Conservation (phyloP, 2,113 vertebrate species). For the Jaculus jaculus region DNA sequence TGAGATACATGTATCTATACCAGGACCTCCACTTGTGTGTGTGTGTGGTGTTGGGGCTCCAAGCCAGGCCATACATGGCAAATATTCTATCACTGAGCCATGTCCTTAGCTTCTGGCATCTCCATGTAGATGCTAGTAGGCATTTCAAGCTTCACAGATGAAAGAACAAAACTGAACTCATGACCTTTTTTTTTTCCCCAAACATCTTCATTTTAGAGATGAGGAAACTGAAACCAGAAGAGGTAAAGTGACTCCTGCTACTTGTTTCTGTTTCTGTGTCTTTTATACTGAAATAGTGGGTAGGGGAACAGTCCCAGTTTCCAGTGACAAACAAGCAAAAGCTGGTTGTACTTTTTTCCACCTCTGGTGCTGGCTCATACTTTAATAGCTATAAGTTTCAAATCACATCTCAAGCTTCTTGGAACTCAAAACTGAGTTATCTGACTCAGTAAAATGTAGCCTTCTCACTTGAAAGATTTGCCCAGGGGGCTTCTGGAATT, state of each 20-base stretch:
- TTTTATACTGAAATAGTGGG: not conserved
- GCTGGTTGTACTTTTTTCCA: conserved; percentile 3
- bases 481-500: conserved; percentile 62
- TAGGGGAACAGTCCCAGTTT: not conserved
- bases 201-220: no score
- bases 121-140: not conserved
- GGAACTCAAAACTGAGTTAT: conserved; percentile 70
- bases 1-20: not conserved
- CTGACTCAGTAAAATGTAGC: conserved; percentile 60
- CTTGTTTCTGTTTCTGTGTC: not conserved
- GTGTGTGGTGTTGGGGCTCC: no score
- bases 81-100: not conserved
- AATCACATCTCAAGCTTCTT: conserved; percentile 59
- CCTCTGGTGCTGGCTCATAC: not conserved
- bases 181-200: conserved; percentile 14
- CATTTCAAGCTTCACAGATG: not conserved
- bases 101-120: not conserved
- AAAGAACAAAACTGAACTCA: not conserved
- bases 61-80: not conserved
- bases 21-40: not conserved
- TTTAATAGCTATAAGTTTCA: conserved; percentile 55
- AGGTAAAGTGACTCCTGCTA: no score
- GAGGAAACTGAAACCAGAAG: no score
- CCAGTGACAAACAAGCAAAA: conserved; percentile 26
- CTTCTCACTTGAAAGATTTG: conserved; percentile 73